Evolutionary conservation across 2,113 vertebrate species (phyloP).

Genomic region (Sinocyclocheilus anshuiensis): DNA sequence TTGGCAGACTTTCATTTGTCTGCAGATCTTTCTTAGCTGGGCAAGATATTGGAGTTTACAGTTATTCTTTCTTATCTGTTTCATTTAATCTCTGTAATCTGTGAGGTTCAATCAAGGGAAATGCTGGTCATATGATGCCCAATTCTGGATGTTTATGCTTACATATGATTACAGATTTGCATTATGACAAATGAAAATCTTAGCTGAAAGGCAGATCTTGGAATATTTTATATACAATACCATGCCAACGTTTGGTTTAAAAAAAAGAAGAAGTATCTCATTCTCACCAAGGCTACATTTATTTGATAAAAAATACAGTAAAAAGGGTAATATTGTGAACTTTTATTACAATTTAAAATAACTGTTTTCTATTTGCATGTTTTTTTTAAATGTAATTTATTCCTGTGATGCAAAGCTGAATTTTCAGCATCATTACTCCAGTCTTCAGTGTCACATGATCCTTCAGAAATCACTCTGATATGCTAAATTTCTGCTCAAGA

Average conservation of each 20-base stretch:
- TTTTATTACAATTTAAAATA: too few relatives aligned
- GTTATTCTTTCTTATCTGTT: neutral
- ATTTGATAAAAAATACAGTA: neutral
- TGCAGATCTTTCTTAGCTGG: neutral
- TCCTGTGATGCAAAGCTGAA: too few relatives aligned
- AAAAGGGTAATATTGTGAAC: neutral
- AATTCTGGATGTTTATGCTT: neutral
- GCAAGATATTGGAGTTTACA: slow-evolving; percentile 1
- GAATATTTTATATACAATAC: neutral
- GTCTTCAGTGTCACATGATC: too few relatives aligned
- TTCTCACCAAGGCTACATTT: neutral
- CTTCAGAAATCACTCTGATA: too few relatives aligned
- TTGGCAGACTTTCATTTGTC: slow-evolving; percentile 19
- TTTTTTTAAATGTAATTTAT: too few relatives aligned
- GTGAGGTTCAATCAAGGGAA: neutral
- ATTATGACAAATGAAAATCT: too few relatives aligned
- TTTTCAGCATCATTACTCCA: too few relatives aligned
- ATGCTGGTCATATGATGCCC: neutral
- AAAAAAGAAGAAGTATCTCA: neutral
- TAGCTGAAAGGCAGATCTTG: neutral
- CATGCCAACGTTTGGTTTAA: too few relatives aligned
- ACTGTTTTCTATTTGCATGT: too few relatives aligned
- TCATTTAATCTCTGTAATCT: neutral
- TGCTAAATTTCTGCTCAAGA: too few relatives aligned
- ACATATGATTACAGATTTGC: neutral